phyloP scores from a whole-genome alignment of 1,140 invertebrate species.

The Trichoplusia ni region DNA sequence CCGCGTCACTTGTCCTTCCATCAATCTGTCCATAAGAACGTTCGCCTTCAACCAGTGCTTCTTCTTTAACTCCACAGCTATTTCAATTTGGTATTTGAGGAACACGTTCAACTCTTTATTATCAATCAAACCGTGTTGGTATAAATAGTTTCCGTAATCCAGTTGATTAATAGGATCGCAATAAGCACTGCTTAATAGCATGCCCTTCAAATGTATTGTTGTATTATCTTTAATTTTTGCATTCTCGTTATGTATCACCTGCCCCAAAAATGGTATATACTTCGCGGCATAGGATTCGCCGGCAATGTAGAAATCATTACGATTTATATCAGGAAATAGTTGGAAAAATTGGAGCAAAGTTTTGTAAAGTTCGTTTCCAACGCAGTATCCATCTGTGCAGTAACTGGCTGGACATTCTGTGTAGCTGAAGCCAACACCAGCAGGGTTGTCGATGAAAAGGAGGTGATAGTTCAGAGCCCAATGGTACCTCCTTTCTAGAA shows the following conservation, averaged over 20 bases:
- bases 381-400: conserved; percentile 83
- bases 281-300: conserved; percentile 94
- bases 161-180: conserved; percentile 85
- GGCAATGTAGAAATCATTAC: conserved; percentile 87
- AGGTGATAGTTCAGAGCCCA: conserved; percentile 88
- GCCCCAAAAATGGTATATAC: conserved; percentile 88
- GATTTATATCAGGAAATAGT: conserved; percentile 85
- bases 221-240: conserved; percentile 69
- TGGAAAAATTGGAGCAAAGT: conserved; percentile 86
- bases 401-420: conserved; percentile 84
- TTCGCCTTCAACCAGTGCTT: conserved; percentile 84
- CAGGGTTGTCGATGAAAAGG: conserved; percentile 92
- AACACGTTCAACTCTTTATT: conserved; percentile 81
- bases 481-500: conserved; percentile 82
- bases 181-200: conserved; percentile 86
- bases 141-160: conserved; percentile 85
- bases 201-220: conserved; percentile 85
- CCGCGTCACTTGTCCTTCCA: conserved; percentile 83
- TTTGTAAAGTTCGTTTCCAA: conserved; percentile 84
- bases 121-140: conserved; percentile 85
- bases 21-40: conserved; percentile 85
- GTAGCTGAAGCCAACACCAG: conserved; percentile 89
- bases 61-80: conserved; percentile 82
- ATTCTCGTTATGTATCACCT: conserved; percentile 88
- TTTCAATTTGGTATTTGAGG: conserved; percentile 81